Conservation (phyloP, 2,888 invertebrate genomes). For the Arge pagana region DNA sequence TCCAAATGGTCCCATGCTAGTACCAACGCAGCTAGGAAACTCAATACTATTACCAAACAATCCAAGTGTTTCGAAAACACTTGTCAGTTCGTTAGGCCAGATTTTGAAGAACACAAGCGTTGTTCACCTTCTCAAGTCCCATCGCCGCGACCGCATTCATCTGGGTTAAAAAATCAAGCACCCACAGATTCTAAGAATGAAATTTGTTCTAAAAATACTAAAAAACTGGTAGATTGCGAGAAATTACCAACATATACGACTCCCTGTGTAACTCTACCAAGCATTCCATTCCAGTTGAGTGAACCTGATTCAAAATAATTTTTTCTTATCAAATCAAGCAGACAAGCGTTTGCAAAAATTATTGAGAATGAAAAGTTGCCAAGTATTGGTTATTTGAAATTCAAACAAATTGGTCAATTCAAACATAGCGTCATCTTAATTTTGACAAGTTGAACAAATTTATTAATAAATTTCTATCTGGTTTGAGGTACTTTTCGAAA, state of each 20-base stretch:
- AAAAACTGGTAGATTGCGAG: slow-evolving; percentile 1
- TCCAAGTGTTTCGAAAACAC: slow-evolving; percentile 21
- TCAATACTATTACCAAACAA: slow-evolving; percentile 1
- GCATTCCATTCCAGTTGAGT: slow-evolving; percentile 14
- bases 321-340: too few relatives aligned
- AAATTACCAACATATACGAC: neutral
- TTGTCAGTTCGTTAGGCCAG: slow-evolving; percentile 9
- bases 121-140: neutral
- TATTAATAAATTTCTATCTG: too few relatives aligned
- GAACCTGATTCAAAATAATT: slow-evolving; percentile 1
- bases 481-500: too few relatives aligned
- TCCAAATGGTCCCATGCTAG: slow-evolving; percentile 47
- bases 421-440: too few relatives aligned
- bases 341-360: too few relatives aligned
- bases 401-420: too few relatives aligned
- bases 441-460: too few relatives aligned
- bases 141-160: neutral
- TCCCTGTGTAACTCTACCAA: slow-evolving; percentile 3
- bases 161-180: neutral
- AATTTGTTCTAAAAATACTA: neutral
- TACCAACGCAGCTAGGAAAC: neutral
- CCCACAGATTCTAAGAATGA: neutral
- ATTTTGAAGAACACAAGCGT: neutral
- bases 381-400: too few relatives aligned
- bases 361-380: too few relatives aligned